phyloP scores from a whole-genome alignment of 2,888 invertebrate genomes.

The Parthenolecanium corni region DNA sequence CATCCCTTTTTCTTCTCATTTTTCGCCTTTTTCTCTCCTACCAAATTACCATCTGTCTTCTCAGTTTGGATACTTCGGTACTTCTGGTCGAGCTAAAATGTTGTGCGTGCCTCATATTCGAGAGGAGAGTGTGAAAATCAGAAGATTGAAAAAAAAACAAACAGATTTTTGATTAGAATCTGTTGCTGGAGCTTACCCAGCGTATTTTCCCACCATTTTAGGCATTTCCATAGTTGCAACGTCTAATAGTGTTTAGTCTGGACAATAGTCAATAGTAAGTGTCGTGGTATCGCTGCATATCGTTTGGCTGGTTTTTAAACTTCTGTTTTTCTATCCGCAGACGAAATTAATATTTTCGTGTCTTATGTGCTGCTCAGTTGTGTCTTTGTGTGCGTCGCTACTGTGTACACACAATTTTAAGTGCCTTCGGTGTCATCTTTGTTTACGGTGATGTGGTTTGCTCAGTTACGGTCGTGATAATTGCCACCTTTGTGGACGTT shows the following conservation, averaged over 20 bases:
- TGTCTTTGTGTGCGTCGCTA: background rate
- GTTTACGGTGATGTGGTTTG: background rate
- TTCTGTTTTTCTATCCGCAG: no score
- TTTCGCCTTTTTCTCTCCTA: no score
- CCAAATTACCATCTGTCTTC: slow-evolving; percentile 20
- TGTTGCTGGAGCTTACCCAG: no score
- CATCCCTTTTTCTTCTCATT: slow-evolving; percentile 1
- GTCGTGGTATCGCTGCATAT: background rate
- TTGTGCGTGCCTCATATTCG: background rate
- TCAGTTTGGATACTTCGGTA: background rate
- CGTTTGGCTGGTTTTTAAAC: background rate
- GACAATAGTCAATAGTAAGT: background rate
- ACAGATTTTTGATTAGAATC: no score
- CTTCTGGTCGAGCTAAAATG: background rate
- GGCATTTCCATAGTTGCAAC: no score
- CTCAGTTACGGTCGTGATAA: background rate
- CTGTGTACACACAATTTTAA: background rate
- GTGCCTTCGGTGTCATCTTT: slow-evolving; percentile 13
- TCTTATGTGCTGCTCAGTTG: background rate
- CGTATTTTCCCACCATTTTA: no score
- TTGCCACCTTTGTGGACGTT: no score
- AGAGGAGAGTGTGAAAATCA: background rate
- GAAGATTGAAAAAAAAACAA: no score
- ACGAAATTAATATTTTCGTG: background rate
- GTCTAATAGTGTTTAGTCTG: no score